Percentiles rank a stretch among this genome's conserved stretches.
These are phyloP conservation scores for Resseliella maxima DNA, from an alignment of 2,888 invertebrate genomes.

Conservation along the genomic window DNA sequence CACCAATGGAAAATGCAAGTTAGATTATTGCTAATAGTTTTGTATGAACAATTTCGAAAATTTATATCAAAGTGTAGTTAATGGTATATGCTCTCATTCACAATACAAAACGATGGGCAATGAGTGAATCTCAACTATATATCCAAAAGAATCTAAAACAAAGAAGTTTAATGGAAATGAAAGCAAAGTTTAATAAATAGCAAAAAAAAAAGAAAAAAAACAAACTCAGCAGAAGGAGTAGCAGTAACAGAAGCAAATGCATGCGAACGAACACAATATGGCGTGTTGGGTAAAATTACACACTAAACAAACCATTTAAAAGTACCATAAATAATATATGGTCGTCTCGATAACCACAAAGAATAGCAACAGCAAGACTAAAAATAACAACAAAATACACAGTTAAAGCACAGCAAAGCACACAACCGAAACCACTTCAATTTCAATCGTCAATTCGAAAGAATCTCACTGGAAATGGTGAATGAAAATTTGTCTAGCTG, in stretches of 20 bases:
- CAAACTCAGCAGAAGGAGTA: background rate
- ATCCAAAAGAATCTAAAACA: background rate
- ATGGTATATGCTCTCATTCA: background rate
- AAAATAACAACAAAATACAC: background rate
- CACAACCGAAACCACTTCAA: conserved; percentile 27
- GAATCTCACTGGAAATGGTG: background rate
- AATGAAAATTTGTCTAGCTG: conserved; percentile 41
- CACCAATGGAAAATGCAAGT: background rate
- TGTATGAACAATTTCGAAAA: conserved; percentile 49
- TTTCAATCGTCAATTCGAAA: conserved; percentile 35
- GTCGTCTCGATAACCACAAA: conserved; percentile 44
- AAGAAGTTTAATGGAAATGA: background rate
- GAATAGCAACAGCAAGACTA: background rate
- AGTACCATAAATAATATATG: conserved; percentile 45
- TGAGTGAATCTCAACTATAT: background rate
- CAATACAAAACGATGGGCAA: background rate
- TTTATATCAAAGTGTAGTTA: conserved; percentile 17
- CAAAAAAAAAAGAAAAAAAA: background rate
- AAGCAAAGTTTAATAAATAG: conserved; percentile 36
- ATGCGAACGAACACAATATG: background rate
- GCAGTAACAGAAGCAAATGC: too few relatives aligned
- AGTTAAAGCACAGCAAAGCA: background rate
- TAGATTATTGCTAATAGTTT: conserved; percentile 45
- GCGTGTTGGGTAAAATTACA: conserved; percentile 37
- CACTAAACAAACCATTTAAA: conserved; percentile 55